Base-by-base conservation (phyloP, 64 coral and sea anemone species). In the Cladopsammia gracilis region DNA sequence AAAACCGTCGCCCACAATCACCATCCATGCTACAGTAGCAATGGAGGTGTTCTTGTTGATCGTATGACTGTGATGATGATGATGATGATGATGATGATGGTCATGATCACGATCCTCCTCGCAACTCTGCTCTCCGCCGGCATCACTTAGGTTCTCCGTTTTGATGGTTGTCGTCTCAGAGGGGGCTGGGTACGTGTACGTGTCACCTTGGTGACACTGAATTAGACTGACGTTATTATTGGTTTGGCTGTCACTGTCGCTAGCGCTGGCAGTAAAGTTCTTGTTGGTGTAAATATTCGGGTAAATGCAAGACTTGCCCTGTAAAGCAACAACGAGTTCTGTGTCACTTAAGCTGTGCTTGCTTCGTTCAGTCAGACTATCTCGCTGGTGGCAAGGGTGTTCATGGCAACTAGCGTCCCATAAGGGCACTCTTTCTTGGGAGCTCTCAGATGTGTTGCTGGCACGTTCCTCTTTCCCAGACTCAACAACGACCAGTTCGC, bases 1-100 rank as follows among this genome's bases (percentile, higher is more conserved):
- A 92, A 99, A 99, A 25, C 98, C 98, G 70, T 99, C 98, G 6
- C 98, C 93, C 45, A 96, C 88, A n/a, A 99, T 99, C 15, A 99
- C 98, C 98, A 99, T 99, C 98, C 98, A 99, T 23, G 98, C 98
- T 54, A 99, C 82, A 57, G 94, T 85, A 26, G 98, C 94, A 64
- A 99, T 96, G 14, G 87, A 90, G 2, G 94, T 94, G 2, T 15
- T 84, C n/a, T 68, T 88, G 60, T 85, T 65, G 69, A 98, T 98
- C 0, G 77, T 69, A 14, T 96, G 90, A 23, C 92, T 81, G 20
- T 89, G 87, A 77, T 94, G 89, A 65, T 90, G 87, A 93, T 91
- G 93, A 54, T 64, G 62, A 77, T 97, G 87, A 43, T 54, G 22
- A 46, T 95, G 66, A 53, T 93, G 16, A 13, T 90, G 23, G 25